Base-by-base conservation (phyloP, 1,140 invertebrate species). In the Cylas formicarius region DNA sequence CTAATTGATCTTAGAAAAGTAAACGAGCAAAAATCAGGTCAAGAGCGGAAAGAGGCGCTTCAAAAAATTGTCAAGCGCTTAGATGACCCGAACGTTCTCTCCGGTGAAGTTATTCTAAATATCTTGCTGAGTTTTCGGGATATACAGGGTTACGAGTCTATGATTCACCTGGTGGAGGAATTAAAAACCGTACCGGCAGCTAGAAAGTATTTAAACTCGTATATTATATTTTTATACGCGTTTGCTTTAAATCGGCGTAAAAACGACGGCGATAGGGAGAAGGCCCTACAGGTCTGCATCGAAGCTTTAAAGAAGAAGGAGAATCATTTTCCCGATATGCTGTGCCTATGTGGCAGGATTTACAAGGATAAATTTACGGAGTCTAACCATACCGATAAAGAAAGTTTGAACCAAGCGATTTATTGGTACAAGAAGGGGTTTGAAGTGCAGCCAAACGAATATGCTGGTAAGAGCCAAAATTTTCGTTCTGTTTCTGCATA, bases 301-400 rank as follows among this genome's bases (percentile, higher is more conserved):
- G 86, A 89, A 61, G 91, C 90, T 0, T 67, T 95, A 17, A 80
- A 91, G 50, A 90, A 90, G 60, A 88, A 91, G 66, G 90, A 95
- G 67, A 93, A 94, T 66, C 80, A 89, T 63, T 89, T 93, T 60
- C 87, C 86, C 0, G 97, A 99, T 67, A 94, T 98, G 80, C 67
- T 99, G n/a, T 97, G 97, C 63, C 74, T 99, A 1, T 97, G 94
- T 68, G 96, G 96, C 1, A 77, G 96, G 43, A 98, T 99, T 62
- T 97, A 98, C 66, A 99, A 99, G 69, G 96, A 99, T 68, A 94
- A 88, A 64, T 99, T 98, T 72, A 90, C 97, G 13, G 93, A 97
- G 71, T 95, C 90, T 24, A 78, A 86, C 51, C 94, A 95, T 62
- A 78, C 77, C 1, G 94, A 99, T 65, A 76, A 80, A 57, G 83